Percentiles rank a stretch among this genome's conserved stretches.
phyloP scores from a whole-genome alignment of 2,113 vertebrate genomes.

The Rhineura floridana region DNA sequence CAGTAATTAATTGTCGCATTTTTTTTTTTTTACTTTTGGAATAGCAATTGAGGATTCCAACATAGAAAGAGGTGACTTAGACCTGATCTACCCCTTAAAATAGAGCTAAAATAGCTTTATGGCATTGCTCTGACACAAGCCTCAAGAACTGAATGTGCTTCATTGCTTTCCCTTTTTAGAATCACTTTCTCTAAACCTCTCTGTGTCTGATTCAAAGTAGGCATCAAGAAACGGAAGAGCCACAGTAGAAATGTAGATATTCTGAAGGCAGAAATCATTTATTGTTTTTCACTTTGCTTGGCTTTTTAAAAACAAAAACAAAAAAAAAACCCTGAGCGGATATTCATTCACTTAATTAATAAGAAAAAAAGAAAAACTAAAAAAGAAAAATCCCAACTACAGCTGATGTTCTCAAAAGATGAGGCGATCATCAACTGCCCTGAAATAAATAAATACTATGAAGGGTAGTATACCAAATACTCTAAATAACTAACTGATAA shows the following conservation, averaged over 20 bases:
- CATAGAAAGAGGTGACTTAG: neutral
- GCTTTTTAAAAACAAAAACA: neutral
- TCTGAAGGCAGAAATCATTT: neutral
- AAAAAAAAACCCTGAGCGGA: neutral
- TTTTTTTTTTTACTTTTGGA: neutral
- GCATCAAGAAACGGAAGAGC: neutral
- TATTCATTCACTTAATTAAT: neutral
- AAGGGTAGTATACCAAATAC: neutral
- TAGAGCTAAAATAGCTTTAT: neutral
- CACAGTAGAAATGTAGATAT: neutral
- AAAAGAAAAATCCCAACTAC: neutral
- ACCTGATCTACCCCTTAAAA: neutral
- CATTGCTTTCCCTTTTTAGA: conserved; percentile 11
- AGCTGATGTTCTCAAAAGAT: neutral
- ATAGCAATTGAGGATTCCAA: neutral
- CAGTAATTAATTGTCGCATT: neutral
- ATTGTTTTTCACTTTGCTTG: neutral
- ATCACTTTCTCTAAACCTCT: neutral
- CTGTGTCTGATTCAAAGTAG: neutral
- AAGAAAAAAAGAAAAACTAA: too few species aligned
- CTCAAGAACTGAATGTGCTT: neutral
- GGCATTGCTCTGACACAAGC: neutral
- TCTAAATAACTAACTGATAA: neutral
- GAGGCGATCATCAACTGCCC: neutral
- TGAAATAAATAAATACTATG: neutral